Percentiles rank a stretch among this genome's conserved stretches.
phyloP scores from a whole-genome alignment of 1,140 invertebrate species.

The Streblospio benedicti region DNA sequence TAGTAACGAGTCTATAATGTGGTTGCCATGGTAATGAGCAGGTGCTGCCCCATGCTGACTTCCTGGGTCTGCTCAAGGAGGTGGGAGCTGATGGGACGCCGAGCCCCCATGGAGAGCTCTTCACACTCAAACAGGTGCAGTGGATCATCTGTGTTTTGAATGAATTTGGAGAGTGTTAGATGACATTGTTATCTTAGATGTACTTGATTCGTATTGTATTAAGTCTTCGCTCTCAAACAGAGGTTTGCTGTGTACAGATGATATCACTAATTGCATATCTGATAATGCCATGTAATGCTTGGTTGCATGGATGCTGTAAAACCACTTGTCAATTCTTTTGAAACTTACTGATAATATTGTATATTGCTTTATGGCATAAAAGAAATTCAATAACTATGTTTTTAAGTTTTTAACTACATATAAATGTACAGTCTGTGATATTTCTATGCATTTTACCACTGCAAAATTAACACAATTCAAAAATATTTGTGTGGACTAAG shows the following conservation, averaged over 20 bases:
- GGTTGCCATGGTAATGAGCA: no score
- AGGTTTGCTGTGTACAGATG: neutral
- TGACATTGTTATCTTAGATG: neutral
- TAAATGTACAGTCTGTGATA: neutral
- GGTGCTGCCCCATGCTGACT: conserved; percentile 7
- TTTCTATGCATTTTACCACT: neutral
- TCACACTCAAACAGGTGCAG: conserved; percentile 11
- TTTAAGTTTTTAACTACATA: no score
- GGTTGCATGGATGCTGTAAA: no score
- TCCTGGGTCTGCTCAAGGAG: conserved; percentile 4
- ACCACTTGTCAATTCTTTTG: no score
- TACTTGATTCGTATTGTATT: neutral
- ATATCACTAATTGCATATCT: neutral
- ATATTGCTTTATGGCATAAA: no score
- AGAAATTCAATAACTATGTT: no score
- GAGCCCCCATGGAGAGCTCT: conserved; percentile 4
- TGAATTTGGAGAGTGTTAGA: neutral
- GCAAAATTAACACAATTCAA: neutral
- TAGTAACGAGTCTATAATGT: no score
- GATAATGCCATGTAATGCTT: neutral
- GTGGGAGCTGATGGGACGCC: conserved; percentile 1
- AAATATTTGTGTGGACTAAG: neutral
- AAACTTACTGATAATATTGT: no score
- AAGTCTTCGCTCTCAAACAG: neutral
- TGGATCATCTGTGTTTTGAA: neutral